Percentiles rank a stretch among this genome's conserved stretches.
Evolutionary conservation across 1,140 invertebrate genomes (phyloP).

Genomic region (Stegodyphus dumicola): DNA sequence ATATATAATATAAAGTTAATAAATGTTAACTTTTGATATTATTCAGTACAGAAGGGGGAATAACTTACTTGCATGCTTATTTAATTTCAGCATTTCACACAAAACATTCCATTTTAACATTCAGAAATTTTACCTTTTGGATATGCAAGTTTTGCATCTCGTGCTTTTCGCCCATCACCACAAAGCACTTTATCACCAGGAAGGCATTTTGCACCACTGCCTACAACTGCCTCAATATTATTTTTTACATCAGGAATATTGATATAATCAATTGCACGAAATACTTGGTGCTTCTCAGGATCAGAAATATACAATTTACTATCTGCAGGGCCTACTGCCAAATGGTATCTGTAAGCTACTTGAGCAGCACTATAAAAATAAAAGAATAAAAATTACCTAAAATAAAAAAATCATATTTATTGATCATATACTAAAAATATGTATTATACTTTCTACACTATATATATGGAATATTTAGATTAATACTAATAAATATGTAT

Average conservation of each 20-base stretch:
- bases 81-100: no score
- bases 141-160: slow-evolving; percentile 90
- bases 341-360: slow-evolving; percentile 94
- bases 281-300: slow-evolving; percentile 85
- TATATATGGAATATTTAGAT: no score
- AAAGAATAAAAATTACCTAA: slow-evolving; percentile 42
- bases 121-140: slow-evolving; percentile 81
- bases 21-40: no score
- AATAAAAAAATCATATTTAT: background rate
- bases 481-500: no score
- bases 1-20: no score
- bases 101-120: no score
- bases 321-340: slow-evolving; percentile 94
- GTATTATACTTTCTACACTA: background rate
- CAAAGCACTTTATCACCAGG: slow-evolving; percentile 90
- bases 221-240: slow-evolving; percentile 91
- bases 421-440: background rate
- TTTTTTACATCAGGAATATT: slow-evolving; percentile 83
- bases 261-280: slow-evolving; percentile 72
- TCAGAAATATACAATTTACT: slow-evolving; percentile 96
- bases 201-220: slow-evolving; percentile 94
- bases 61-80: no score
- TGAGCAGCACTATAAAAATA: slow-evolving; percentile 81
- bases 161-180: slow-evolving; percentile 91
- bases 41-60: no score